Percentiles rank a stretch among this genome's conserved stretches.
Conservation (phyloP, 2,797 vertebrate species). For the Sandelia bainsii region DNA sequence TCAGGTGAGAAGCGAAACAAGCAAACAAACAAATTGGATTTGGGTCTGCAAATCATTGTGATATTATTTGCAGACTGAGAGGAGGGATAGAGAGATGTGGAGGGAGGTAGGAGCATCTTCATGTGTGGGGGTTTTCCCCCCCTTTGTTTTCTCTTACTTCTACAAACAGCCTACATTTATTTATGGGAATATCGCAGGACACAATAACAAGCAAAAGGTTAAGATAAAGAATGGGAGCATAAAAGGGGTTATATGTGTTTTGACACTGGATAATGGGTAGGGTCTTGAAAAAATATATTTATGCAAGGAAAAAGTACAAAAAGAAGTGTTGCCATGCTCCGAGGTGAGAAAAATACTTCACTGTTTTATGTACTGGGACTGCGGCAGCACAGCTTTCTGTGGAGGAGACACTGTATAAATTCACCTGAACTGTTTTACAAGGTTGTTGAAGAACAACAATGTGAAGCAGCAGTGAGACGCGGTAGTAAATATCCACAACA, state of each 20-base stretch:
- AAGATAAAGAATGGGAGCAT: constrained; percentile 42
- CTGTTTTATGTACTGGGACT: constrained; percentile 73
- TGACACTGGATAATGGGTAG: constrained; percentile 44
- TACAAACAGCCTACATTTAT: constrained; percentile 33
- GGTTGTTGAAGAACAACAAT: constrained; percentile 61
- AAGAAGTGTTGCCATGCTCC: constrained; percentile 22
- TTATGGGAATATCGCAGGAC: constrained; percentile 21
- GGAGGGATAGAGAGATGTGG: constrained; percentile 20
- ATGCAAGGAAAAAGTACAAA: constrained; percentile 31
- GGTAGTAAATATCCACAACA: constrained; percentile 71
- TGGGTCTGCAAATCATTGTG: constrained; percentile 47
- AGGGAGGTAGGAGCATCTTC: constrained; percentile 2
- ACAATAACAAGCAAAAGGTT: constrained; percentile 36
- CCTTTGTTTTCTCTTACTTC: background rate
- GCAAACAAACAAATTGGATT: constrained; percentile 75
- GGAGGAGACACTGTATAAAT: constrained; percentile 64
- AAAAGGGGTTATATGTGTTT: constrained; percentile 34
- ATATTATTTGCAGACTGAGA: constrained; percentile 37
- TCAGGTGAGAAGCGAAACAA: constrained; percentile 70
- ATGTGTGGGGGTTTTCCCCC: background rate
- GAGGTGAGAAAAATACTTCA: constrained; percentile 69
- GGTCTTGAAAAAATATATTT: constrained; percentile 39
- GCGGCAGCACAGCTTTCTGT: constrained; percentile 32
- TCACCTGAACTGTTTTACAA: constrained; percentile 73
- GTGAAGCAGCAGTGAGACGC: constrained; percentile 21